Conservation (phyloP, 2,888 invertebrate genomes). For the Adelphocoris suturalis region DNA sequence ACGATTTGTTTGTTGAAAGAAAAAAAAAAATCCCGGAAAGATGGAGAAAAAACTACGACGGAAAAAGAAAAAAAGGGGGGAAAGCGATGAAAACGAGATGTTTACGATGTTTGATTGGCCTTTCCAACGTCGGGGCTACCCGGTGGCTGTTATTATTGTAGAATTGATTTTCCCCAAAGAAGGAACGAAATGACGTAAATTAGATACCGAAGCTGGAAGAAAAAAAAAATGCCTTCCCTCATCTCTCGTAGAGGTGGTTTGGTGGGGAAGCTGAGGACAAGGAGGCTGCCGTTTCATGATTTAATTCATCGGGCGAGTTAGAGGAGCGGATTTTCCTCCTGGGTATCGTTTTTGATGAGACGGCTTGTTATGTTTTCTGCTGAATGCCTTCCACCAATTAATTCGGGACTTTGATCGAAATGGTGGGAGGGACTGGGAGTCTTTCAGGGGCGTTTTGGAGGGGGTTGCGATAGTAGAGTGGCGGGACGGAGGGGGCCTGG, state of each 20-base stretch:
- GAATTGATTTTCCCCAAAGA: background rate
- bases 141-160: background rate
- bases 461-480: background rate
- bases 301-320: slow-evolving; percentile 11
- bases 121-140: background rate
- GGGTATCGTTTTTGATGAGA: slow-evolving; percentile 58
- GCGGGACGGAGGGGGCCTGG: background rate
- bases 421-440: background rate
- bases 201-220: background rate
- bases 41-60: background rate
- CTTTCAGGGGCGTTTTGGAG: too few species aligned
- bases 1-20: slow-evolving; percentile 49
- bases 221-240: background rate
- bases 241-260: background rate
- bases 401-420: background rate
- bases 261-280: background rate
- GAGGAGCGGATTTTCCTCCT: slow-evolving; percentile 33
- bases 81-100: slow-evolving; percentile 34
- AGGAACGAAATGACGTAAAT: background rate
- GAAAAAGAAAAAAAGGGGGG: background rate
- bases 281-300: slow-evolving; percentile 13
- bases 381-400: slow-evolving; percentile 57
- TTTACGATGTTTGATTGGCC: slow-evolving; percentile 44
- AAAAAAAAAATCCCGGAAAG: background rate
- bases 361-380: slow-evolving; percentile 56